phyloP scores from a whole-genome alignment of 2,888 invertebrate species.

The Lithophane socia region DNA sequence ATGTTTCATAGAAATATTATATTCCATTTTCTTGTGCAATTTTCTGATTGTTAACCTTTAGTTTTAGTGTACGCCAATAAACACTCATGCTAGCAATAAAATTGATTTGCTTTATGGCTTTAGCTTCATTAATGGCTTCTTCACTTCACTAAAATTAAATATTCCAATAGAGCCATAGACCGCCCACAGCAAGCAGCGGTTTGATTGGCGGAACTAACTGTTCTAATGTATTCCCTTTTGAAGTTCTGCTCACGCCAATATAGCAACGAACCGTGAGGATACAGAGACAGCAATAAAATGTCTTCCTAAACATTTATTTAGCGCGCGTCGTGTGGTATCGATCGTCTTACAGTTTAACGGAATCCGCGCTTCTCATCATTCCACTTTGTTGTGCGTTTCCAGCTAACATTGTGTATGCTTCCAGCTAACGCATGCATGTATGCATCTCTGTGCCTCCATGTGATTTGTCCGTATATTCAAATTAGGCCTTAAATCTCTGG shows the following conservation, averaged over 20 bases:
- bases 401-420: constrained; percentile 65
- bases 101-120: background rate
- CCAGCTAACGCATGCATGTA: constrained; percentile 63
- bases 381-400: constrained; percentile 73
- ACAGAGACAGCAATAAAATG: constrained; percentile 56
- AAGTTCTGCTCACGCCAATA: constrained; percentile 17
- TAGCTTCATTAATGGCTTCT: background rate
- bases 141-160: constrained; percentile 6
- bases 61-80: background rate
- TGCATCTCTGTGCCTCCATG: constrained; percentile 63
- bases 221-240: constrained; percentile 26
- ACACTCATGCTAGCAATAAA: background rate
- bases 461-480: constrained; percentile 64
- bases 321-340: constrained; percentile 68
- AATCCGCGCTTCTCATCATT: constrained; percentile 74
- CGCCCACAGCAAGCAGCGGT: background rate
- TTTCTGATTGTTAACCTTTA: background rate
- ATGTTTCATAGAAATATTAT: background rate
- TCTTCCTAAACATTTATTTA: constrained; percentile 62
- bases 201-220: constrained; percentile 22
- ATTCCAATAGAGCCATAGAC: background rate
- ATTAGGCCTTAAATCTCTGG: constrained; percentile 58
- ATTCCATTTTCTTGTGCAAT: constrained; percentile 1
- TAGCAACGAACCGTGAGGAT: constrained; percentile 28
- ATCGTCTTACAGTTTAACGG: constrained; percentile 76